Evolutionary conservation across 2,113 vertebrate genomes (phyloP).

Genomic region (Takifugu bimaculatus): DNA sequence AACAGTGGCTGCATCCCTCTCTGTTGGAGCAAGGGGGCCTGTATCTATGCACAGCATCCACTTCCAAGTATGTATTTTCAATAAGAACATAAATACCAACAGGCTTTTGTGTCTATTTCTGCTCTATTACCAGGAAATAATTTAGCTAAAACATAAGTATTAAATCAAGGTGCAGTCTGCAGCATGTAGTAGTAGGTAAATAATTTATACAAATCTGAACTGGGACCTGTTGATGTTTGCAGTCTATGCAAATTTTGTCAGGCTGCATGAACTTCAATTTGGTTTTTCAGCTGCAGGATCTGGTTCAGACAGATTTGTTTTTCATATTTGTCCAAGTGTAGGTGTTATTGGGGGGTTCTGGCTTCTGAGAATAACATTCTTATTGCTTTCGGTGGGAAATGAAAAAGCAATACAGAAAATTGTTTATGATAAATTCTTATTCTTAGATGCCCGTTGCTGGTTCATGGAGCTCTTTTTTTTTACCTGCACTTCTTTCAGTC

Average conservation of each 20-base stretch:
- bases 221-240: not conserved
- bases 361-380: too few species aligned
- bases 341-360: too few species aligned
- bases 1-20: conserved; percentile 90
- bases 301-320: not conserved
- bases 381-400: too few species aligned
- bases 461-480: not conserved
- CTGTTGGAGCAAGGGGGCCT: conserved; percentile 90
- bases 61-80: conserved; percentile 72
- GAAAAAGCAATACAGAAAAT: too few species aligned
- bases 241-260: not conserved
- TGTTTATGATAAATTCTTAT: not conserved
- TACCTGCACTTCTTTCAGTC: not conserved
- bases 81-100: not conserved
- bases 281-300: not conserved
- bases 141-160: too few species aligned
- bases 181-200: too few species aligned
- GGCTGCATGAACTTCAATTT: not conserved
- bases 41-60: conserved; percentile 69
- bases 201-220: not conserved
- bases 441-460: not conserved
- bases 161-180: too few species aligned
- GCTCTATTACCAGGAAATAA: not conserved
- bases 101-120: not conserved
- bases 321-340: too few species aligned